Base-by-base conservation (phyloP, 2,888 invertebrate genomes). In the Limenitis arthemis region DNA sequence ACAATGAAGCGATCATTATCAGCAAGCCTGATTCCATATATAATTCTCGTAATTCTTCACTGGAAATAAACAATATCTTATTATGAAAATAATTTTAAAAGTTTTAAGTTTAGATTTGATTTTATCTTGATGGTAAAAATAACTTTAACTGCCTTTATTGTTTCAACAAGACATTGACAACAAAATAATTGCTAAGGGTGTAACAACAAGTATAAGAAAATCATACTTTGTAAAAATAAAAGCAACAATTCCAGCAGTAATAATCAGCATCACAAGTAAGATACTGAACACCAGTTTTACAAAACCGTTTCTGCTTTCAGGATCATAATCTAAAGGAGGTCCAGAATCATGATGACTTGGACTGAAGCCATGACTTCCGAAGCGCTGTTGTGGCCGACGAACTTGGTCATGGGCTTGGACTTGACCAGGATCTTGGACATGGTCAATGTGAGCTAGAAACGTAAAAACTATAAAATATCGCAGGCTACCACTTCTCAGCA, bases 281-380 rank as follows among this genome's bases (percentile, higher is more conserved):
- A 65, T 53, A 1, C 43, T 49, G 8, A 65, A 58, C 5, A 66
- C 65, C 29, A 58, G 51, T 42, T 51, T 58, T 11, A 66, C 56
- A 20, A 65, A 67, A 31, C 47, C 38, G 49, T 72, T 72, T n/a
- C 72, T 58, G 0, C 64, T 49, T 1, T 51, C 32, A 6, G 70
- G 72, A 7, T 68, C 61, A 39, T 73, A 70, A 6, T 54, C 36
- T 1, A 72, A 37, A 0, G 60, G 56, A 3, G 56, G 44, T 1
- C 53, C 52, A 7, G 32, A 30, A 6, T 46, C 37, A 11, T 41
- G 32, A 8, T 51, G 9, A n/a, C 34, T 41, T 20, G 40, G 48
- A 12, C 49, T 54, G 4, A n/a, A 6, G 7, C 1, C 12, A 4
- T 29, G 8, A 12, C 29, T 11, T 8, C 7, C 46, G 5, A 38